Evolutionary conservation across 2,888 invertebrate genomes (phyloP).

Genomic region (Chymomyza caudatula): DNA sequence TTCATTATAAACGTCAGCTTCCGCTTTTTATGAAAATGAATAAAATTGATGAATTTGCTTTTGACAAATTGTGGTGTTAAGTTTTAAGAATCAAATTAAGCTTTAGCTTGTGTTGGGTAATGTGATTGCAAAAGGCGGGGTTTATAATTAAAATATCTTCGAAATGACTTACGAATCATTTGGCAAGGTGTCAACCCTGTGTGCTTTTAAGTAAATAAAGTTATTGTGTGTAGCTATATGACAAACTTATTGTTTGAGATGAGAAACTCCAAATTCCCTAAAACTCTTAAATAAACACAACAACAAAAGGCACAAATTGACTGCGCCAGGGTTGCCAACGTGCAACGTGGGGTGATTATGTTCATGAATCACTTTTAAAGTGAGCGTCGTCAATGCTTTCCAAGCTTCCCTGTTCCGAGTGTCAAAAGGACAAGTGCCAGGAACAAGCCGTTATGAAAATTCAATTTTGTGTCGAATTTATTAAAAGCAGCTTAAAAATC

Average conservation of each 20-base stretch:
- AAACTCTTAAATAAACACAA: constrained; percentile 19
- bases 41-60: constrained; percentile 61
- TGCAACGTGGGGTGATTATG: constrained; percentile 46
- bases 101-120: background rate
- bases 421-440: constrained; percentile 66
- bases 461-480: constrained; percentile 77
- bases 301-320: constrained; percentile 23
- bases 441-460: constrained; percentile 74
- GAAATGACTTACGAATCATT: background rate
- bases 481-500: constrained; percentile 74
- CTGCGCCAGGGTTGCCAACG: constrained; percentile 10
- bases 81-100: background rate
- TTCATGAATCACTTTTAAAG: constrained; percentile 76
- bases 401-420: constrained; percentile 38
- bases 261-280: background rate
- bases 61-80: constrained; percentile 50
- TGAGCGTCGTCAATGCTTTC: constrained; percentile 56
- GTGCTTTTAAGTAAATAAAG: background rate
- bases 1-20: background rate
- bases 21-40: constrained; percentile 43
- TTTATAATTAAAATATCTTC: background rate
- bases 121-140: background rate
- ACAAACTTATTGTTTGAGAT: too few relatives aligned
- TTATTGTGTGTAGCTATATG: background rate
- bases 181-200: background rate